Evolutionary conservation across 1,140 invertebrate genomes (phyloP).

Genomic region (Ridgeia piscesae): DNA sequence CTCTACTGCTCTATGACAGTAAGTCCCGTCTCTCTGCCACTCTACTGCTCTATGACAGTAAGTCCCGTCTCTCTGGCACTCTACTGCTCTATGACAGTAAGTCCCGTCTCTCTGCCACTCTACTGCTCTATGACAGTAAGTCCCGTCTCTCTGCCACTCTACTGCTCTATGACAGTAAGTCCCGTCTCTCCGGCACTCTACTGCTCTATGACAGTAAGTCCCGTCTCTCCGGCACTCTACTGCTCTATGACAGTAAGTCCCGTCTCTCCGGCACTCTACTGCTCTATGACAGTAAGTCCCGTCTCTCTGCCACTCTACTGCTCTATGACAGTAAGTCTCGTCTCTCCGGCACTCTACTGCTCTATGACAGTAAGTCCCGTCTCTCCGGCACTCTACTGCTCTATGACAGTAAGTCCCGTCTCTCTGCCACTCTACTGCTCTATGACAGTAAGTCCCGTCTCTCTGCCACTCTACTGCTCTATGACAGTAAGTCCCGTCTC

Average conservation of each 20-base stretch:
- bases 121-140: constrained; percentile 88
- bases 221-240: not conserved
- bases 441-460: constrained; percentile 76
- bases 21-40: constrained; percentile 18
- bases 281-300: too few relatives aligned
- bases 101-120: too few relatives aligned
- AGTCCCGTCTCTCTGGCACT: too few relatives aligned
- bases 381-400: too few relatives aligned
- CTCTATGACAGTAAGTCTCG: constrained; percentile 80
- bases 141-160: not conserved
- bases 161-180: not conserved
- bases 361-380: not conserved
- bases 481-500: not conserved
- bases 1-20: constrained; percentile 92
- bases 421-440: constrained; percentile 85
- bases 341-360: not conserved
- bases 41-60: not conserved
- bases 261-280: too few relatives aligned
- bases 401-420: too few relatives aligned
- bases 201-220: constrained; percentile 84
- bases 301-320: constrained; percentile 87
- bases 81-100: too few relatives aligned
- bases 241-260: not conserved
- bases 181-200: constrained; percentile 51
- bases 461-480: not conserved